Percentiles rank a stretch among this genome's conserved stretches.
Evolutionary conservation across 2,888 invertebrate genomes (phyloP).

Genomic region (Iselma pallidipennis): DNA sequence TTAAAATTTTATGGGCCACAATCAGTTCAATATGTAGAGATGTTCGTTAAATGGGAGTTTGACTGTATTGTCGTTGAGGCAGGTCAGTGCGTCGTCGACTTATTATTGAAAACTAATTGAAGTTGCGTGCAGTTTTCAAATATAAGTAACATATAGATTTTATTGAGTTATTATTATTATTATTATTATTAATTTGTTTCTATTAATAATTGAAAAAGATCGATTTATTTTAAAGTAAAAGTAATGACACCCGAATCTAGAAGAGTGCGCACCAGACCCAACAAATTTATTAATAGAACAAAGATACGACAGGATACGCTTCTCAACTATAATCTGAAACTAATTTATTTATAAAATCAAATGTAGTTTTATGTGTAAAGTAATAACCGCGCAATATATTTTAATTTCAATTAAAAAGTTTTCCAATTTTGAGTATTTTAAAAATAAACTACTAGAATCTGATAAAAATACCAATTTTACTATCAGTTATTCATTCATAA

Average conservation of each 20-base stretch:
- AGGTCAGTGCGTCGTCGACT: too few species aligned
- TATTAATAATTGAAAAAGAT: conserved; percentile 20
- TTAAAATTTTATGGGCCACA: too few species aligned
- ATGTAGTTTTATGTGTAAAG: neutral
- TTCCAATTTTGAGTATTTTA: neutral
- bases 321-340: conserved; percentile 14
- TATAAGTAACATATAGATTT: neutral
- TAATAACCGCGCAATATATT: neutral
- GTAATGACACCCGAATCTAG: conserved; percentile 11
- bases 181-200: conserved; percentile 6
- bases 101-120: too few species aligned
- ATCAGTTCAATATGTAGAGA: too few species aligned
- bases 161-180: neutral
- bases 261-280: conserved; percentile 23
- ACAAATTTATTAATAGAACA: conserved; percentile 25
- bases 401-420: neutral
- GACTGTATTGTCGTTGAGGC: too few species aligned
- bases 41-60: too few species aligned
- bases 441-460: neutral
- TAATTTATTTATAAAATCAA: conserved; percentile 22
- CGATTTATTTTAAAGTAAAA: conserved; percentile 25
- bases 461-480: too few species aligned
- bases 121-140: too few species aligned
- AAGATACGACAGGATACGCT: conserved; percentile 23
- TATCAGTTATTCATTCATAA: too few species aligned